Conservation (phyloP, 2,888 invertebrate genomes). For the Oligia latruncula region DNA sequence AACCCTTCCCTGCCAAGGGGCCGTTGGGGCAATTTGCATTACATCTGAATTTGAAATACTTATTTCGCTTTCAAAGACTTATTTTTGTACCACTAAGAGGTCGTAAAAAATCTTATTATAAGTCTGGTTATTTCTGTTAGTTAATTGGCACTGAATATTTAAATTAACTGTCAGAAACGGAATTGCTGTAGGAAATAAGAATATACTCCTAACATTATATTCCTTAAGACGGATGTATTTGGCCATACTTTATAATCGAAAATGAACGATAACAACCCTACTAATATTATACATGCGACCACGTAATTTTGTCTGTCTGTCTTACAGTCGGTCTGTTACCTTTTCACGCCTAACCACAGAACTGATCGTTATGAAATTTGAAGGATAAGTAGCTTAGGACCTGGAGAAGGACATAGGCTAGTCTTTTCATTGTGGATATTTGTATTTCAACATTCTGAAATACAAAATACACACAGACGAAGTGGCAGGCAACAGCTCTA, state of each 20-base stretch:
- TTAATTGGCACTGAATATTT: slow-evolving; percentile 39
- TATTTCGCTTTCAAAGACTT: slow-evolving; percentile 68
- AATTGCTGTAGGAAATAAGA: neutral
- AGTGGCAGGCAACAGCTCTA: neutral
- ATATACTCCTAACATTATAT: neutral
- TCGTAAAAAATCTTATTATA: slow-evolving; percentile 50
- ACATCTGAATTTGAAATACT: slow-evolving; percentile 81
- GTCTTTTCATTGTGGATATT: too few relatives aligned
- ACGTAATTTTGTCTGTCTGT: neutral
- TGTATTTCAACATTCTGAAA: neutral
- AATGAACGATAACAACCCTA: neutral
- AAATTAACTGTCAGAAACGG: slow-evolving; percentile 8
- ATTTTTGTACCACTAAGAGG: slow-evolving; percentile 57
- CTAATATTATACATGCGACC: neutral
- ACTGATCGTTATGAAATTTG: neutral
- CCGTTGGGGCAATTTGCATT: slow-evolving; percentile 84
- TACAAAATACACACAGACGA: neutral
- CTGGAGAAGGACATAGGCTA: too few relatives aligned
- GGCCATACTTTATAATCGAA: neutral
- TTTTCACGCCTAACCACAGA: neutral
- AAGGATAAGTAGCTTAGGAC: neutral
- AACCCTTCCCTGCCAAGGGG: slow-evolving; percentile 79
- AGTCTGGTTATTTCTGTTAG: slow-evolving; percentile 44
- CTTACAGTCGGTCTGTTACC: neutral
- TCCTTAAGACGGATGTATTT: neutral